Evolutionary conservation across 2,797 vertebrate species (phyloP), one percentile per base, ranked within the genome.

Genomic region (Micromesistius poutassou): DNA sequence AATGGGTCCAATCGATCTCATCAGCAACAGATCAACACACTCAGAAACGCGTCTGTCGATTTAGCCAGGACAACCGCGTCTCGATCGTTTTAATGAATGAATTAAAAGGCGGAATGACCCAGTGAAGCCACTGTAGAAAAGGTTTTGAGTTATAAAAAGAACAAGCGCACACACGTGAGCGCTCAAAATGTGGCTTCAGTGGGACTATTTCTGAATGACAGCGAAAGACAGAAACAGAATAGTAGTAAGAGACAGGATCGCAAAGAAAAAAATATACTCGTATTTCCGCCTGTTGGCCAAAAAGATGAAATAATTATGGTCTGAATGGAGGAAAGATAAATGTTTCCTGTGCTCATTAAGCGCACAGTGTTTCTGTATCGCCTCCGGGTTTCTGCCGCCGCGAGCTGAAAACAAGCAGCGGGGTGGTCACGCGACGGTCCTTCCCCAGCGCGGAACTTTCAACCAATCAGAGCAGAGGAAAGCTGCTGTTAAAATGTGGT

Each of bases 181-280:
- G 80, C 74, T 77, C 74, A 3, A 14, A 80, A 16, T 22, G 76
- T 74, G 55, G 75, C 81, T 82, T 88, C 71, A 66, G 83, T 14
- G 16, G 14, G 16, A 50, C 46, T 78, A 77, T 86, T 88, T 83
- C 55, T 92, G 88, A 89, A 79, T 92, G 90, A 91, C 91, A 90
- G 91, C 75, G 83, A 71, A 12, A 71, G 30, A 71, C 7, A 71
- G 30, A 71, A 10, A 71, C 2, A 31, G 30, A 71, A 22, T 10
- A 30, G 25, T 4, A 16, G 1, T 22, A 36, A n/a, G n/a, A n/a
- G n/a, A n/a, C n/a, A n/a, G n/a, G n/a, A 25, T 2, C 0, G 10
- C 5, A 9, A 46, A 38, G 28, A 1, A 7, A 7, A 50, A 30
- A 12, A 14, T 73, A 7, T 14, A 6, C 71, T 75, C 78, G 31